These are phyloP conservation scores for Ianthella basta DNA, from an alignment of 37 sponge, comb jelly and placozoan genomes.

Conservation along the genomic window DNA sequence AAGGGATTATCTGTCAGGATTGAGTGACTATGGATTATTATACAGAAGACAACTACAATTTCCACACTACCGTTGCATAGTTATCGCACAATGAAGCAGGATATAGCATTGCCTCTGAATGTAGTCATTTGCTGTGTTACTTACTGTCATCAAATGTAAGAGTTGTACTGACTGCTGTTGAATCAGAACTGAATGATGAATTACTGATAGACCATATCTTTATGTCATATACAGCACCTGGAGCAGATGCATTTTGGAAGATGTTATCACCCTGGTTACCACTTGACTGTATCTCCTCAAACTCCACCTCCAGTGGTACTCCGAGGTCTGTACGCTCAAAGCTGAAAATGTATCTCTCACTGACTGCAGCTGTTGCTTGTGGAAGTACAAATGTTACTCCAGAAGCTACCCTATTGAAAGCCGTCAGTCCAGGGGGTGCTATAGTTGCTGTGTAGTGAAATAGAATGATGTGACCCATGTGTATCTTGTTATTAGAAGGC, in stretches of 20 bases:
- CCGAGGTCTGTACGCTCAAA: constrained; percentile 9
- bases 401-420: no score
- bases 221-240: neutral
- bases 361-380: neutral
- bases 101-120: no score
- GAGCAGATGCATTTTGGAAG: neutral
- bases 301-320: constrained; percentile 31
- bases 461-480: no score
- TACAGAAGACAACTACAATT: no score
- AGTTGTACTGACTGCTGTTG: neutral
- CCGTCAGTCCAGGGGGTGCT: no score
- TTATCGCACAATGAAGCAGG: no score
- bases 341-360: constrained; percentile 14
- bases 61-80: no score
- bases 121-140: no score
- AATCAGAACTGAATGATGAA: neutral
- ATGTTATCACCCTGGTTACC: neutral
- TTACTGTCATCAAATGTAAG: no score
- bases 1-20: no score
- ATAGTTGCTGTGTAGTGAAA: no score
- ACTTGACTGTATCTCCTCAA: neutral
- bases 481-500: no score
- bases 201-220: neutral
- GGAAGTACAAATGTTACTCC: neutral
- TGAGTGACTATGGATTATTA: neutral